A percentile compares a stretch with the other conserved stretches of the same genome.
Evolutionary conservation across 2,888 invertebrate genomes (phyloP).

Genomic region (Muschampia plurimacula): DNA sequence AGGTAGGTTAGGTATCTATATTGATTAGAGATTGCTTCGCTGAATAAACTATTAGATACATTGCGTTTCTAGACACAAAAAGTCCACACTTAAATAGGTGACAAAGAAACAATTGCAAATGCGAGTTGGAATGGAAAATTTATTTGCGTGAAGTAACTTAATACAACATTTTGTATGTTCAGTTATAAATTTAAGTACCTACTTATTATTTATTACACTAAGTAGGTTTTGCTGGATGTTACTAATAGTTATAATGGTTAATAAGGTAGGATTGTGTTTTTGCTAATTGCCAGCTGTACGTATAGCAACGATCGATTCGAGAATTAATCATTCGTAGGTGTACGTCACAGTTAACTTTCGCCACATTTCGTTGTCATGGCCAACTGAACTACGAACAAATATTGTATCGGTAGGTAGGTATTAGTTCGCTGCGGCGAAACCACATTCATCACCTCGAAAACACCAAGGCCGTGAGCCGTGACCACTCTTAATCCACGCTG

Average conservation of each 20-base stretch:
- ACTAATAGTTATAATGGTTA: background rate
- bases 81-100: too few relatives aligned
- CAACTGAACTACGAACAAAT: constrained; percentile 56
- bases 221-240: background rate
- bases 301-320: constrained; percentile 52
- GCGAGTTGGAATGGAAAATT: too few relatives aligned
- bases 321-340: constrained; percentile 53
- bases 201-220: background rate
- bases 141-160: too few relatives aligned
- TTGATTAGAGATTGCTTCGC: too few relatives aligned
- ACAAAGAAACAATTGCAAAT: too few relatives aligned
- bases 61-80: too few relatives aligned
- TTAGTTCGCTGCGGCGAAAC: constrained; percentile 54
- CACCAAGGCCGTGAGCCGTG: constrained; percentile 57
- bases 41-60: too few relatives aligned
- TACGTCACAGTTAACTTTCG: constrained; percentile 76
- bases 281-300: constrained; percentile 29
- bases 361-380: constrained; percentile 77
- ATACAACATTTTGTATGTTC: too few relatives aligned
- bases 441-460: constrained; percentile 59
- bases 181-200: background rate
- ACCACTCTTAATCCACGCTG: constrained; percentile 50
- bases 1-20: too few relatives aligned
- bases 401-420: constrained; percentile 53
- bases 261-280: background rate